phyloP scores from a whole-genome alignment of 2,888 invertebrate species.

The Didymodactylos carnosus region DNA sequence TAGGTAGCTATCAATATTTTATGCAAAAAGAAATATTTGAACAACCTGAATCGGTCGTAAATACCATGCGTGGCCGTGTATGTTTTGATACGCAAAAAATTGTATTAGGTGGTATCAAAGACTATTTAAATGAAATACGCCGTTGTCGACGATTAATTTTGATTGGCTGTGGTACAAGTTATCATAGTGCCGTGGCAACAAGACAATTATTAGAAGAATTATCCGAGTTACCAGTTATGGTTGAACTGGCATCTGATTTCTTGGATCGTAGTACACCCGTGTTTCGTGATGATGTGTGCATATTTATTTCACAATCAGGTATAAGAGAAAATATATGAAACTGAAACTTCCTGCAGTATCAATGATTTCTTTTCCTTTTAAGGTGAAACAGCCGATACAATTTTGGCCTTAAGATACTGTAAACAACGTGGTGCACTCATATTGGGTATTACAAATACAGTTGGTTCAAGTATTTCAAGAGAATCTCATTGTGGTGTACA shows the following conservation, averaged over 20 bases:
- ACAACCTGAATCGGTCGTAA: constrained; percentile 92
- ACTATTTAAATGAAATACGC: constrained; percentile 88
- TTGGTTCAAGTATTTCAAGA: constrained; percentile 91
- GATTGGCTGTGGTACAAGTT: constrained; percentile 95
- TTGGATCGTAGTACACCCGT: constrained; percentile 90
- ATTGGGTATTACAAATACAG: constrained; percentile 93
- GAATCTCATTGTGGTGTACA: constrained; percentile 98
- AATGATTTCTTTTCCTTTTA: no score
- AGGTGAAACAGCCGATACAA: constrained; percentile 82
- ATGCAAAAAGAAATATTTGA: constrained; percentile 99
- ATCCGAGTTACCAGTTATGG: constrained; percentile 94
- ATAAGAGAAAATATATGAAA: no score
- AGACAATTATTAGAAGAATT: constrained; percentile 79
- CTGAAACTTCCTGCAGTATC: no score
- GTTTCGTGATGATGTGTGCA: constrained; percentile 96
- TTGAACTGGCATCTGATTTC: constrained; percentile 93
- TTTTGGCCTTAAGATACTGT: constrained; percentile 74
- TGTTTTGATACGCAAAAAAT: constrained; percentile 71
- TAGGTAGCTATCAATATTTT: constrained; percentile 69
- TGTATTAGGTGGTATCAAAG: constrained; percentile 89
- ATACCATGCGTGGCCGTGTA: constrained; percentile 94
- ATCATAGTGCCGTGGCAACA: constrained; percentile 83
- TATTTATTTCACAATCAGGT: constrained; percentile 98
- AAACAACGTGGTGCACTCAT: constrained; percentile 89
- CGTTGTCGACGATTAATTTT: constrained; percentile 83